Conservation (phyloP, 2,113 vertebrate species). For the Uropsilus gracilis region DNA sequence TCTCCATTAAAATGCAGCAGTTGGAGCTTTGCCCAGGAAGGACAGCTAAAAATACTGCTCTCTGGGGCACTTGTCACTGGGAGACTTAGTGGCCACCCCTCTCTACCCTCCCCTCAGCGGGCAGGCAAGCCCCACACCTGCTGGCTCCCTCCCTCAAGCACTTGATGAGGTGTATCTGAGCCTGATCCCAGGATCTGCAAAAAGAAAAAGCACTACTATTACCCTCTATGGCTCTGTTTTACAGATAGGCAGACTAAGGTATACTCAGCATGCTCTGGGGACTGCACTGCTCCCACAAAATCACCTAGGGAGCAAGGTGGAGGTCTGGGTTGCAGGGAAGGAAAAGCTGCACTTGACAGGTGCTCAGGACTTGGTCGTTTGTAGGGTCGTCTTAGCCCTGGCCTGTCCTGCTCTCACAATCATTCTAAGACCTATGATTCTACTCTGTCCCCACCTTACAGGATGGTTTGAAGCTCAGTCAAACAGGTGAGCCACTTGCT, state of each 20-base stretch:
- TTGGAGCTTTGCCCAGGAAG: constrained; percentile 55
- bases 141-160: background rate
- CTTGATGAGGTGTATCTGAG: background rate
- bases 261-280: background rate
- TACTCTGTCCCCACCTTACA: background rate
- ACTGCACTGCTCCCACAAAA: background rate
- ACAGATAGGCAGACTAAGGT: background rate
- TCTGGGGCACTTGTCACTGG: background rate
- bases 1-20: constrained; percentile 73
- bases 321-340: background rate
- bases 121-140: background rate
- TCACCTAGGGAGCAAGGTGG: background rate
- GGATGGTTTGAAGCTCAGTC: background rate
- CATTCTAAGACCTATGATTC: background rate
- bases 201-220: background rate
- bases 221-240: background rate
- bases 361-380: background rate
- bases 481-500: background rate
- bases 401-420: background rate
- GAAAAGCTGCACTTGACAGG: background rate
- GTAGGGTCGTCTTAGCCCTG: background rate
- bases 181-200: background rate
- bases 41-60: constrained; percentile 76
- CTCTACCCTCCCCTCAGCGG: background rate
- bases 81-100: constrained; percentile 16